These are phyloP conservation scores for Tenualosa thibaudeaui DNA, from an alignment of 2,797 vertebrate genomes.

Conservation along the genomic window DNA sequence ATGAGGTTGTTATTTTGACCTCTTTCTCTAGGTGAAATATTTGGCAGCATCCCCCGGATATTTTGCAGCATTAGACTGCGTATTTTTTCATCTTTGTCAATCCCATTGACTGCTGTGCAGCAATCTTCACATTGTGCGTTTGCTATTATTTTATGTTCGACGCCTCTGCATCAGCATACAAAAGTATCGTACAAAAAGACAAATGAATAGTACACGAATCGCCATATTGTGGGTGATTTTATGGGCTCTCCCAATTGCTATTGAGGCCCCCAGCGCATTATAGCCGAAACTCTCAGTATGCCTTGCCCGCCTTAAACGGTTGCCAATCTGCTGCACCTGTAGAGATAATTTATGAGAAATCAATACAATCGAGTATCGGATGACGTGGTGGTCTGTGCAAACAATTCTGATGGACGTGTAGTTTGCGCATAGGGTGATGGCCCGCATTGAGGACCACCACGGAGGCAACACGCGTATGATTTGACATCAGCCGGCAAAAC, in stretches of 20 bases:
- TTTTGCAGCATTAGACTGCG: slow-evolving; percentile 47
- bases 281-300: slow-evolving; percentile 34
- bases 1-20: slow-evolving; percentile 58
- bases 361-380: slow-evolving; percentile 44
- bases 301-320: slow-evolving; percentile 41
- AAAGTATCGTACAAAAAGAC: not conserved
- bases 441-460: slow-evolving; percentile 30
- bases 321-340: slow-evolving; percentile 40
- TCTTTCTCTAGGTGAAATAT: slow-evolving; percentile 59
- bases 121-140: not conserved
- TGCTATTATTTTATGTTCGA: not conserved
- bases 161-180: not conserved
- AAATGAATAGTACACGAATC: slow-evolving; percentile 11
- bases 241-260: not conserved
- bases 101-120: not conserved
- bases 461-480: not conserved
- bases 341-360: slow-evolving; percentile 58
- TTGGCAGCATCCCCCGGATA: slow-evolving; percentile 48
- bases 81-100: slow-evolving; percentile 29
- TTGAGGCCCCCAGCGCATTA: slow-evolving; percentile 25
- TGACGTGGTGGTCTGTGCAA: slow-evolving; percentile 38
- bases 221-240: slow-evolving; percentile 5
- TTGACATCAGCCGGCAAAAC: not conserved
- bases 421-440: slow-evolving; percentile 51
- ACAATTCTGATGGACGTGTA: slow-evolving; percentile 59